Evolutionary conservation across 2,797 vertebrate genomes (phyloP), one percentile per base, ranked within the genome.

Genomic region (Cyclopterus lumpus): DNA sequence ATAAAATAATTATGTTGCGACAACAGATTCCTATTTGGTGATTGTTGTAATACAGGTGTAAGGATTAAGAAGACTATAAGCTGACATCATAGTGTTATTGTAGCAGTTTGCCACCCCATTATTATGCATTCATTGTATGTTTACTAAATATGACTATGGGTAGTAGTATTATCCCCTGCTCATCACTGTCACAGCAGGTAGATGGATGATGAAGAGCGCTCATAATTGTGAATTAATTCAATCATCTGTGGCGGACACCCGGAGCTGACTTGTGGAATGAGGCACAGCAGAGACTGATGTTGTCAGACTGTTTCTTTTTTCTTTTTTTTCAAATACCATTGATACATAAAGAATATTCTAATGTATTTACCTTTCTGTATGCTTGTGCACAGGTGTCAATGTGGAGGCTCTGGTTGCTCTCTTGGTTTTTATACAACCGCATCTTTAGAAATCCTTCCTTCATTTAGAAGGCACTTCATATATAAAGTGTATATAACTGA

Each of bases 161-260:
- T 81, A 74, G 80, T 34, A 71, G 61, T 67, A 74, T 79, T 70
- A 81, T 92, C 85, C 87, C 79, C 54, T 75, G 85, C 88, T 90
- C 89, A 92, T 91, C 91, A 85, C 60, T 84, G 91, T 88, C 91
- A 76, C 91, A 93, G 92, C 92, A 92, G 93, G 93, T 83, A 85
- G 90, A 92, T 76, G 53, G 91, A 89, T 87, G 85, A 86, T 91
- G 87, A 88, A 67, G 71, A 82, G 84, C 54, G 24, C 58, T 88
- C 83, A 76, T 93, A 91, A 94, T 92, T 92, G 86, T 79, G 77
- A 89, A 91, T 88, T 91, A 88, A 93, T 93, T 91, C 86, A 79
- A 79, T 93, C 89, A 91, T 92, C 86, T 83, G 68, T 84, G 82
- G 79, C 73, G 75, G 82, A 90, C 85, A 90, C 81, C 75, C 18